Percentiles rank a stretch among this genome's conserved stretches.
These are phyloP conservation scores for Oceanodroma leucorhoa DNA, from an alignment of 2,797 vertebrate genomes.

Conservation along the genomic window DNA sequence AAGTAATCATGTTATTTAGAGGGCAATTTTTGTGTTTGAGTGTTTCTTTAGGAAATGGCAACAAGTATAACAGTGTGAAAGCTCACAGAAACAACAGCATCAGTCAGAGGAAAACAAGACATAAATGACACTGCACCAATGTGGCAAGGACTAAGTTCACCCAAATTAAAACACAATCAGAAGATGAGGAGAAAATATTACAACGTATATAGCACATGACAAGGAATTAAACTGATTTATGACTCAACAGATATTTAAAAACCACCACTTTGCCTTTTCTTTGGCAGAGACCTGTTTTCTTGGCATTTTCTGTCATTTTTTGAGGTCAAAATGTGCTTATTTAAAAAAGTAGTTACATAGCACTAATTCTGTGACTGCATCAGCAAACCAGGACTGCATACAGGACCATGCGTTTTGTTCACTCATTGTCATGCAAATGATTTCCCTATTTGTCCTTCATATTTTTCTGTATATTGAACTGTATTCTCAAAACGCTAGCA, in stretches of 20 bases:
- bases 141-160: neutral
- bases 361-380: neutral
- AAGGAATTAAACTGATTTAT: neutral
- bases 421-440: accelerated
- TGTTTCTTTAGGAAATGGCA: constrained; percentile 28
- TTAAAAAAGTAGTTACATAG: neutral
- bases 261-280: neutral
- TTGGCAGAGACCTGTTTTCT: neutral
- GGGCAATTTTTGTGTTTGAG: constrained; percentile 27
- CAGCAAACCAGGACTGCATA: neutral
- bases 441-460: neutral
- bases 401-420: neutral
- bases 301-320: neutral
- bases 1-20: constrained; percentile 38
- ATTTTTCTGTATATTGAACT: neutral
- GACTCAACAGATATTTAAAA: neutral
- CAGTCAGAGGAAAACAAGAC: neutral
- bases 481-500: neutral
- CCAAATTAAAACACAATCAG: neutral
- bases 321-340: neutral
- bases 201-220: neutral
- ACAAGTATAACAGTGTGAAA: neutral
- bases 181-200: neutral
- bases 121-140: neutral
- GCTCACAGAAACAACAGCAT: neutral